Conservation (phyloP, 2,888 invertebrate species). For the Trachelus stipa region DNA sequence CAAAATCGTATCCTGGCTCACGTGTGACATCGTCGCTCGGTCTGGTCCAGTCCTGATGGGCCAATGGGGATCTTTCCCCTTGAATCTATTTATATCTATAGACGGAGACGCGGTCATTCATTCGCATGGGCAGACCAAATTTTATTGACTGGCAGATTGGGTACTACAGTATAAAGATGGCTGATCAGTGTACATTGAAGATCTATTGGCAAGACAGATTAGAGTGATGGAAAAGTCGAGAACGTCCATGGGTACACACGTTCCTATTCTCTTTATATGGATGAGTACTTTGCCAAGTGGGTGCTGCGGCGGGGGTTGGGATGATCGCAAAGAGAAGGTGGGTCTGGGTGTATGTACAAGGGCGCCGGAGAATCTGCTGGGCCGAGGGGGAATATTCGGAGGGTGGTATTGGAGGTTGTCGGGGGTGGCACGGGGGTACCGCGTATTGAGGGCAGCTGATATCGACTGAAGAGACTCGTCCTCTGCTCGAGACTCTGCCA, state of each 20-base stretch:
- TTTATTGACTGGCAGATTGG: not conserved
- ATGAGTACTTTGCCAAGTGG: slow-evolving; percentile 4
- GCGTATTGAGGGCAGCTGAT: slow-evolving; percentile 53
- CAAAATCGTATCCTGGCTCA: not conserved
- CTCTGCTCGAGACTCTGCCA: slow-evolving; percentile 37
- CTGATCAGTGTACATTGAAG: not conserved
- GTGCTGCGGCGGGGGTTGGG: slow-evolving; percentile 14
- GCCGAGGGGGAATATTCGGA: slow-evolving; percentile 26
- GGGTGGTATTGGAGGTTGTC: slow-evolving; percentile 17
- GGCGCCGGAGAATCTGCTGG: not conserved
- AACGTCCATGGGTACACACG: not conserved
- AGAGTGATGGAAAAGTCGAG: not conserved
- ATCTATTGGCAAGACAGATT: not conserved
- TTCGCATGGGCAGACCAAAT: not conserved
- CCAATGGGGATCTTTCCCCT: not conserved
- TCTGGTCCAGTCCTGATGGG: not conserved
- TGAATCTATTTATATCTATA: not conserved
- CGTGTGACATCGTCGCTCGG: not conserved
- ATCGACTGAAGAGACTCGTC: slow-evolving; percentile 52
- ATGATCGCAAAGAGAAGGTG: slow-evolving; percentile 5
- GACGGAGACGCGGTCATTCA: not conserved
- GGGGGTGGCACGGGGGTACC: slow-evolving; percentile 4
- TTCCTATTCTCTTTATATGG: slow-evolving; percentile 4
- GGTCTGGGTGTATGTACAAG: not conserved
- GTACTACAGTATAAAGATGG: not conserved